Evolutionary conservation across 2,888 invertebrate species (phyloP).

Genomic region (Mycalesis mineus): DNA sequence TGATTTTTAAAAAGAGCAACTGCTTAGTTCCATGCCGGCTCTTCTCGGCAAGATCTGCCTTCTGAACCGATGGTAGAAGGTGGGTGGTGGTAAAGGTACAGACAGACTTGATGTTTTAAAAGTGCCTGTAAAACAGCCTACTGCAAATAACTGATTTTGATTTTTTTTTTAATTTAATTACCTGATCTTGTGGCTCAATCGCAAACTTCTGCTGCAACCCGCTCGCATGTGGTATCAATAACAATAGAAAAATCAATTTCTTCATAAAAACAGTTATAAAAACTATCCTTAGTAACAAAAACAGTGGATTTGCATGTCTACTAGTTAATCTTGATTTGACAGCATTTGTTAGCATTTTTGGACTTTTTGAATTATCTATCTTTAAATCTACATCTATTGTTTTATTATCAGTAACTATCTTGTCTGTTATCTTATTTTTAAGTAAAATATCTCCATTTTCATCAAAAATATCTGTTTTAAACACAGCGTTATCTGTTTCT

Average conservation of each 20-base stretch:
- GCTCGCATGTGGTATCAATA: conserved; percentile 45
- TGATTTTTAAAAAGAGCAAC: too few relatives aligned
- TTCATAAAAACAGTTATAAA: conserved; percentile 34
- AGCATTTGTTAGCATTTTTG: conserved; percentile 34
- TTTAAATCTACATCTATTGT: background rate
- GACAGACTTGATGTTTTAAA: too few relatives aligned
- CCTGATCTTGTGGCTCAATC: conserved; percentile 72
- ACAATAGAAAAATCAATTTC: conserved; percentile 44
- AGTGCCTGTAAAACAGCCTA: too few relatives aligned
- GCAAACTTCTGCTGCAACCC: conserved; percentile 68
- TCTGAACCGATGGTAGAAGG: too few relatives aligned
- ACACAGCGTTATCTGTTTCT: conserved; percentile 9
- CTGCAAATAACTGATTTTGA: too few relatives aligned
- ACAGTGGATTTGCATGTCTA: conserved; percentile 61
- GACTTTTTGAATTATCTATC: conserved; percentile 9
- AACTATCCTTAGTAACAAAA: conserved; percentile 62
- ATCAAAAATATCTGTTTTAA: conserved; percentile 9
- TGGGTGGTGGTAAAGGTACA: too few relatives aligned
- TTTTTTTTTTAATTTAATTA: too few relatives aligned
- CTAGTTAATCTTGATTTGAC: conserved; percentile 53
- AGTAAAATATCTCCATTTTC: background rate
- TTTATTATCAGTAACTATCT: background rate
- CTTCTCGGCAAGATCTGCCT: too few relatives aligned
- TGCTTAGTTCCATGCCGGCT: too few relatives aligned
- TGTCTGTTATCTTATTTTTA: conserved; percentile 6